Evolutionary conservation across 2,113 vertebrate genomes (phyloP), one percentile per base, ranked within the genome.

Genomic region (Mandrillus leucophaeus): DNA sequence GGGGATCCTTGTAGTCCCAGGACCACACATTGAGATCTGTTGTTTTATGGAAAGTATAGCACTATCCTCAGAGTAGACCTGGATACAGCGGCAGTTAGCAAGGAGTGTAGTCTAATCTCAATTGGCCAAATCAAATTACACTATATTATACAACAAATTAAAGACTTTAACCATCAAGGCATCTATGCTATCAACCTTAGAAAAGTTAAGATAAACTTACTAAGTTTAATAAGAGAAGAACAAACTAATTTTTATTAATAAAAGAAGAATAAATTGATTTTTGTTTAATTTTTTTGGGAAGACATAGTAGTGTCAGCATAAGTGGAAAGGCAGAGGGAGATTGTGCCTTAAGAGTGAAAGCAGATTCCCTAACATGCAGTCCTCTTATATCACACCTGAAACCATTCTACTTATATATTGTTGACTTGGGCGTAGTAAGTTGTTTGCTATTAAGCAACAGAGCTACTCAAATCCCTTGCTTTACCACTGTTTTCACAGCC

Each of bases 361-460:
- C 80, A 88, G 90, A 84, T 72, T 59, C 52, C 79, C 80, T 48
- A 66, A 27, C 1, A 3, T 13, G 10, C 27, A 68, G 61, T 50
- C 81, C 32, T 96, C 50, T 78, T 79, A 80, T 25, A 32, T 61
- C 38, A 64, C 66, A 50, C 32, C 57, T 22, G 43, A 66, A 78
- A 32, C 50, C 32, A 43, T 70, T 90, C 61, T 88, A 72, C 72
- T 94, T 78, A 89, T 52, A 76, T 27, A 59, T 50, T 68, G 11
- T 95, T 93, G 81, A 88, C 75, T 23, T 97, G 93, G 48, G 48
- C 85, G n/a, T 66, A 89, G 82, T 52, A 84, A 84, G 30, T 92
- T 93, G 75, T 85, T 91, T 96, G 16, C 38, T 66, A 35, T 48
- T 14, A 94, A 86, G 78, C 38, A 83, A 66, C 40, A 73, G 43